phyloP scores from a whole-genome alignment of 2,888 invertebrate species.

The Zaprionus bogoriensis region DNA sequence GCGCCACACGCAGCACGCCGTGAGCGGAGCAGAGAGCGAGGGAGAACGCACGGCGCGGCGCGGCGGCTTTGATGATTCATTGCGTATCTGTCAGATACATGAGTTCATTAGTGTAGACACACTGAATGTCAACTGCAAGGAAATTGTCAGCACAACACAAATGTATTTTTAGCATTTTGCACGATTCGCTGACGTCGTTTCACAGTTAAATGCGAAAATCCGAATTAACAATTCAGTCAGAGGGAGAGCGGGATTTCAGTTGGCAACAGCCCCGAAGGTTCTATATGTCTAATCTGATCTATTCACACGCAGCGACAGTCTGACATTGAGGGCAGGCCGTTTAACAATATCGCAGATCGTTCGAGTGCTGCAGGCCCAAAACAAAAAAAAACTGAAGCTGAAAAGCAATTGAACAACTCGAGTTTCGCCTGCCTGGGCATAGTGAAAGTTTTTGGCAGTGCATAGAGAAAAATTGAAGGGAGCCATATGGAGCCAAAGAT shows the following conservation, averaged over 20 bases:
- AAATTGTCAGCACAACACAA: conserved; percentile 59
- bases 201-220: conserved; percentile 59
- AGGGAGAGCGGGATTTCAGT: neutral
- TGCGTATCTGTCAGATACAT: conserved; percentile 71
- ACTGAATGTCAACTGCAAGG: conserved; percentile 79
- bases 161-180: conserved; percentile 58
- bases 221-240: conserved; percentile 35
- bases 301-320: conserved; percentile 21
- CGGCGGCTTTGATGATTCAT: conserved; percentile 71
- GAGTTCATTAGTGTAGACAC: conserved; percentile 76
- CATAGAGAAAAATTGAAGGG: conserved; percentile 29
- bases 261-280: conserved; percentile 45
- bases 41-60: neutral
- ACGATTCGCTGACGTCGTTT: conserved; percentile 41
- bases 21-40: no score
- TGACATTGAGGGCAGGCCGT: conserved; percentile 33
- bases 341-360: neutral
- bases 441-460: conserved; percentile 53
- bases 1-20: conserved; percentile 62
- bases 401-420: conserved; percentile 33
- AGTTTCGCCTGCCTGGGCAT: conserved; percentile 44
- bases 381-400: no score
- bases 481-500: no score
- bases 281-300: conserved; percentile 23
- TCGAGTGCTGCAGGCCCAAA: conserved; percentile 3